Base-by-base conservation (phyloP, 2,888 invertebrate species). In the Diaperis boleti region DNA sequence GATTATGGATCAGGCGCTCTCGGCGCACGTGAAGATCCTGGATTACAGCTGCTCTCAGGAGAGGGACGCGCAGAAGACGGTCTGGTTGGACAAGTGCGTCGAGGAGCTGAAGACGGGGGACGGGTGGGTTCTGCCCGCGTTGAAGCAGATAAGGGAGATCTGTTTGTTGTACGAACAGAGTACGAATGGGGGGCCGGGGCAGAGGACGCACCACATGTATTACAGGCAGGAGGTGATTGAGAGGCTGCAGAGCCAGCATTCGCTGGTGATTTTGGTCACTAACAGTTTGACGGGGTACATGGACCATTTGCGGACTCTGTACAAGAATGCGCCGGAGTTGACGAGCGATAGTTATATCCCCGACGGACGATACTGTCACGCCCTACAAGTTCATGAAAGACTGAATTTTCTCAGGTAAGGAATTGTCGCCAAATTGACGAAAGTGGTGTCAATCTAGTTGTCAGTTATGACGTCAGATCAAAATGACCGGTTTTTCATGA, bases 1-100 rank as follows among this genome's bases (percentile, higher is more conserved):
- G 82, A 97, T 97, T 65, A 93, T 98, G 88, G 98, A 98, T 81
- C 96, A 97, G 79, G 97, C 98, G 1, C 83, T 98, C 69, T 90
- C 91, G 26, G 96, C 97, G 66, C 95, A 98, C 78, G 94, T 97
- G 8, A 98, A 98, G 86, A 98, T 98, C 78, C 85, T 98, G 67
- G 98, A 98, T 84, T 98, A 96, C 80, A 96, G 96, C 78, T 98
- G 97, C 83, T 96, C 96, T 55, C 96, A 96, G 50, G 77, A 98
- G 79, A 88, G 97, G 72, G 97, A 98, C 82, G 92, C 94, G 7
- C 97, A 97, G 82, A 98, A 98, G 83, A 93, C 95, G 8, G 89
- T 92, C 64, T 98, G 97, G 97, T 84, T 98, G 64, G 94, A 96
- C 77, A 94, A 94, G 83, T 88, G 97, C 79, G 96, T 98, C n/a